Evolutionary conservation across 2,113 vertebrate species (phyloP).

Genomic region (Microtus pennsylvanicus): DNA sequence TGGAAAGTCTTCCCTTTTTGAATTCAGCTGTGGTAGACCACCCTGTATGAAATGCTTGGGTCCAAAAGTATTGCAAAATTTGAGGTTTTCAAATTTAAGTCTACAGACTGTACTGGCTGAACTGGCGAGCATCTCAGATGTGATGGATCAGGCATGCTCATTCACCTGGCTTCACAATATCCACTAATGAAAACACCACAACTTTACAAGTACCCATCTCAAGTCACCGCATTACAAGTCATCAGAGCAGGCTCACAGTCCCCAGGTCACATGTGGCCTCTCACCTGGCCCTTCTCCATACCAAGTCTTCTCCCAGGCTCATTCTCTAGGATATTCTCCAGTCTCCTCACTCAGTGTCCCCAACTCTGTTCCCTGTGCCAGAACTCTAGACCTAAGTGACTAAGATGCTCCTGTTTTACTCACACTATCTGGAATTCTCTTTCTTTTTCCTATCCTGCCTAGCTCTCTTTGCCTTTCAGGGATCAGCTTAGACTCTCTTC

Average conservation of each 20-base stretch:
- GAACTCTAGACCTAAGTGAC: background rate
- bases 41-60: background rate
- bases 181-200: background rate
- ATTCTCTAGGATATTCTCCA: background rate
- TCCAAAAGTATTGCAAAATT: too few relatives aligned
- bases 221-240: rapidly evolving
- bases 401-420: background rate
- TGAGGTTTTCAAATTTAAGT: background rate
- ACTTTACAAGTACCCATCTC: background rate
- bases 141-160: background rate
- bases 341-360: background rate
- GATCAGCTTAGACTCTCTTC: background rate
- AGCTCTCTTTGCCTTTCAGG: background rate
- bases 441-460: background rate
- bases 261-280: rapidly evolving
- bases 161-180: background rate
- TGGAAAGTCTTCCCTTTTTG: background rate
- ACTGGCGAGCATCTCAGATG: background rate
- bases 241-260: background rate
- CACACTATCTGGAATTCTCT: background rate
- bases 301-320: background rate
- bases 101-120: background rate
- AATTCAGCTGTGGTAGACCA: rapidly evolving
- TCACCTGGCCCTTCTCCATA: background rate
- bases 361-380: background rate